Evolutionary conservation across 1,140 invertebrate species (phyloP).

Genomic region (Orchesella cincta): DNA sequence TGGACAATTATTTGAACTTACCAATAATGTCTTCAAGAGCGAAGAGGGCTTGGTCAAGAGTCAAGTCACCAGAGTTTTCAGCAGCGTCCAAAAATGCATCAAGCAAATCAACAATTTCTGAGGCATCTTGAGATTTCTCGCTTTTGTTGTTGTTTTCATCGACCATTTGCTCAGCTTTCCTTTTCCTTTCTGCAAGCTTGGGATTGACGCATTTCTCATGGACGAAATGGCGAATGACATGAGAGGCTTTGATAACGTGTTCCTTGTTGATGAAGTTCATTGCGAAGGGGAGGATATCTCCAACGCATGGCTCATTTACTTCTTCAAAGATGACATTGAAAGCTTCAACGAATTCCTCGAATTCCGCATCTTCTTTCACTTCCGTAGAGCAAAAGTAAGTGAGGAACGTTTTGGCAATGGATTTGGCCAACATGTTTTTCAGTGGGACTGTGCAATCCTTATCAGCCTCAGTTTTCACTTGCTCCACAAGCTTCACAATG

Average conservation of each 20-base stretch:
- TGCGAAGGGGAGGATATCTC: constrained; percentile 85
- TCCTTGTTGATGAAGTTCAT: constrained; percentile 73
- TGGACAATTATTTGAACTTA: too few relatives aligned
- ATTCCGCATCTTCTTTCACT: constrained; percentile 69
- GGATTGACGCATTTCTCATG: constrained; percentile 66
- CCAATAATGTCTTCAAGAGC: constrained; percentile 69
- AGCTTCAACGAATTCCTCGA: constrained; percentile 66
- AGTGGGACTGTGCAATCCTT: constrained; percentile 27
- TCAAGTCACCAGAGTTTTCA: constrained; percentile 62
- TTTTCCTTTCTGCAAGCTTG: not conserved
- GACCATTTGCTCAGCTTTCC: not conserved
- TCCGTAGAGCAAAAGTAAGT: constrained; percentile 78
- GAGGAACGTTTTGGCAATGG: constrained; percentile 80
- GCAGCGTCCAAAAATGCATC: constrained; percentile 72
- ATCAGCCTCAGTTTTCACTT: constrained; percentile 23
- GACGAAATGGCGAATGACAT: constrained; percentile 73
- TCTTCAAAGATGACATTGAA: constrained; percentile 88
- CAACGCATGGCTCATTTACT: constrained; percentile 74
- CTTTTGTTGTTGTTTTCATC: constrained; percentile 30
- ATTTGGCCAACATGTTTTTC: constrained; percentile 60
- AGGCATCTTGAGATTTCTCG: constrained; percentile 39
- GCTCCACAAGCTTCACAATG: constrained; percentile 40
- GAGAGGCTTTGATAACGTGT: constrained; percentile 68
- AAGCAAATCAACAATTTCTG: constrained; percentile 65
- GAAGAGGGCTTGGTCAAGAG: constrained; percentile 73